Conservation (phyloP, 2,113 vertebrate genomes). For the Ictalurus punctatus region DNA sequence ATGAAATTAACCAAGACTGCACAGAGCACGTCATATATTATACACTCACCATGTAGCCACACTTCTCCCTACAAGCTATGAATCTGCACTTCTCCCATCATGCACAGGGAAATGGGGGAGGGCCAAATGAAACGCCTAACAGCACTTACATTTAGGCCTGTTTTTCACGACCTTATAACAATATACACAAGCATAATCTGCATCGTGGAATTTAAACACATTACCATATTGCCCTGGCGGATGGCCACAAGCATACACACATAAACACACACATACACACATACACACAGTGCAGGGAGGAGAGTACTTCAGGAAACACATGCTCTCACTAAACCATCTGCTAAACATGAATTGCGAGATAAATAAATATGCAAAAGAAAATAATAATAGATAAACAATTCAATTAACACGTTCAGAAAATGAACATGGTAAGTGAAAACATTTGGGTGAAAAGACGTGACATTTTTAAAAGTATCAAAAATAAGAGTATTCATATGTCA, state of each 20-base stretch:
- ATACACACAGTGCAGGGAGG: slow-evolving; percentile 33
- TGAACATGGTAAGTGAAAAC: slow-evolving; percentile 1
- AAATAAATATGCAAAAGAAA: slow-evolving; percentile 53
- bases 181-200: slow-evolving; percentile 47
- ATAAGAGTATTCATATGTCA: background rate
- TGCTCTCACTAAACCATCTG: slow-evolving; percentile 56
- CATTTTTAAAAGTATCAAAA: background rate
- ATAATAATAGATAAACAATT: slow-evolving; percentile 50
- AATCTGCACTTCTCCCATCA: slow-evolving; percentile 72
- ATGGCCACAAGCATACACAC: slow-evolving; percentile 48
- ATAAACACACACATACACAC: slow-evolving; percentile 21
- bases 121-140: slow-evolving; percentile 63
- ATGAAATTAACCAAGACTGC: slow-evolving; percentile 74
- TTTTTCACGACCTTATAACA: slow-evolving; percentile 58
- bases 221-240: slow-evolving; percentile 53
- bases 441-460: background rate
- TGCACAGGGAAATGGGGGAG: slow-evolving; percentile 53
- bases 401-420: slow-evolving; percentile 34
- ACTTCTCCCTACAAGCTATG: slow-evolving; percentile 74
- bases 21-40: slow-evolving; percentile 78
- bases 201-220: slow-evolving; percentile 55
- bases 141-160: slow-evolving; percentile 62
- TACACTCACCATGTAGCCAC: slow-evolving; percentile 74
- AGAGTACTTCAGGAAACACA: slow-evolving; percentile 47
- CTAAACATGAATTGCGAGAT: slow-evolving; percentile 50